Base-by-base conservation (phyloP, 2,888 invertebrate genomes). In the Opisthograptis luteolata region DNA sequence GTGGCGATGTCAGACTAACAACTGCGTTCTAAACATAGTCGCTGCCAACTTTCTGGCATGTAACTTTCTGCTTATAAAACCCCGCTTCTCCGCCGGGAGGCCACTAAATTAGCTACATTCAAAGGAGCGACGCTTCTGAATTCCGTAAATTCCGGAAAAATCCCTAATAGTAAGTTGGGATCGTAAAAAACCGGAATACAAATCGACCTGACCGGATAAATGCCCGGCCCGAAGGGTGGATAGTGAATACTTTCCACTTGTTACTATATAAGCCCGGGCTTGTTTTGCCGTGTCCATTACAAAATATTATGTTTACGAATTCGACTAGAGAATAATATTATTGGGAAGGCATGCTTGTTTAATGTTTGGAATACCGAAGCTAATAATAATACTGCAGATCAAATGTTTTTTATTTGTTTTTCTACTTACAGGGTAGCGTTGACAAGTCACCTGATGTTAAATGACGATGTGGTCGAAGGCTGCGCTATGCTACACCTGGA, bases 91-190 rank as follows among this genome's bases (percentile, higher is more conserved):
- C 59, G 47, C 57, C 39, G 57, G 44, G 51, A 62, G 63, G 60
- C 65, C 66, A 74, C 72, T 78, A 80, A 81, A 82, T 81, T 81
- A 81, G 74, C 70, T 68, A 69, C 77, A 77, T 81, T 81, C 80
- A 79, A 79, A 77, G 69, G 70, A 71, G 72, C 76, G 73, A 60
- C 66, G 63, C 58, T 55, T 40, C 50, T 39, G 52, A 50, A 55
- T 58, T 51, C 51, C 54, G 54, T 50, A 24, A 50, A 50, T 53
- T 60, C 57, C 50, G 51, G 51, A 58, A 61, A 61, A 61, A 61
- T 61, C 58, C 61, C 47, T 55, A 51, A 58, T 54, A 60, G 55
- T 54, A 56, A 64, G 61, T 65, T 60, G 48, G 50, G 50, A 41
- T 57, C 61, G 60, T 65, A 65, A 65, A 59, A 65, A 54, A 44